A percentile compares a stretch with the other conserved stretches of the same genome.
Evolutionary conservation across 2,888 invertebrate genomes (phyloP).

Genomic region (Monopis laevigella): DNA sequence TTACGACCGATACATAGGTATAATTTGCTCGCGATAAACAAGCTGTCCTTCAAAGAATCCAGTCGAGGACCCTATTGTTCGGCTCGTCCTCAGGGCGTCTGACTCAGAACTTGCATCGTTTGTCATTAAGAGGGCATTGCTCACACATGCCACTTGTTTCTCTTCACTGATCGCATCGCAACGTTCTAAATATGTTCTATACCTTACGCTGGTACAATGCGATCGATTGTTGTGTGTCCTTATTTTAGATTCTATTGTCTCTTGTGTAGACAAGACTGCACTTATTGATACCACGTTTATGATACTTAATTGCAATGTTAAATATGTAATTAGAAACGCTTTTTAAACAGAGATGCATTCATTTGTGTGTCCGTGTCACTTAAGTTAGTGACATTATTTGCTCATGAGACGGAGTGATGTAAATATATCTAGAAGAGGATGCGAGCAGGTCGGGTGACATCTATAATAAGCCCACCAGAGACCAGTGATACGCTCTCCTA

Average conservation of each 20-base stretch:
- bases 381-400: no score
- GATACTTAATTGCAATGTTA: slow-evolving; percentile 21
- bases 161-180: slow-evolving; percentile 39
- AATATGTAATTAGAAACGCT: no score
- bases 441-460: slow-evolving; percentile 63
- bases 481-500: slow-evolving; percentile 46
- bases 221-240: slow-evolving; percentile 51
- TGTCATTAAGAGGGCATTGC: slow-evolving; percentile 64
- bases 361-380: no score
- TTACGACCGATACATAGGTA: slow-evolving; percentile 6
- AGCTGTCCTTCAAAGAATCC: slow-evolving; percentile 47
- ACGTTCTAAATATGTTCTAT: slow-evolving; percentile 30
- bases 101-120: slow-evolving; percentile 51
- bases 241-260: slow-evolving; percentile 54
- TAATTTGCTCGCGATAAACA: slow-evolving; percentile 39
- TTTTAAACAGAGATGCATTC: no score
- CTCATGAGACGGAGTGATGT: slow-evolving; percentile 18
- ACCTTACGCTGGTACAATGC: slow-evolving; percentile 34
- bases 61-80: slow-evolving; percentile 63
- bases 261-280: slow-evolving; percentile 5
- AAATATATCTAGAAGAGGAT: slow-evolving; percentile 64
- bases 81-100: slow-evolving; percentile 56
- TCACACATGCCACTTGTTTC: slow-evolving; percentile 34
- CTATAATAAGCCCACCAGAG: slow-evolving; percentile 64
- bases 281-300: slow-evolving; percentile 53